Evolutionary conservation across 1,140 invertebrate genomes (phyloP).

Genomic region (Muscidifurax raptorellus): DNA sequence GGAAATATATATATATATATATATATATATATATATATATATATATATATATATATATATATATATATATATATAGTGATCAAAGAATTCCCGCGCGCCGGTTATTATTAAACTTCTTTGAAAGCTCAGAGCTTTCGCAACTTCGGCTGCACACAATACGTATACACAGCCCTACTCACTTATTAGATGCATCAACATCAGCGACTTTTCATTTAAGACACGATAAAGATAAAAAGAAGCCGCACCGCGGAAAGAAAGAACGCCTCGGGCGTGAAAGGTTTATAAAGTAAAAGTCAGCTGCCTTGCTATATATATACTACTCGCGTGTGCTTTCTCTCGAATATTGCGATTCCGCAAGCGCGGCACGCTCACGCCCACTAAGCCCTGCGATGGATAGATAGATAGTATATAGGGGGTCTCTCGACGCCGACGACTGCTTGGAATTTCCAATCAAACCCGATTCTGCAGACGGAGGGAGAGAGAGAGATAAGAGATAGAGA

Average conservation of each 20-base stretch:
- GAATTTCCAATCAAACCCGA: constrained; percentile 38
- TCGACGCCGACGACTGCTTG: background rate
- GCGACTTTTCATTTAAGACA: constrained; percentile 10
- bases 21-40: background rate
- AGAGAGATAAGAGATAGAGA: background rate
- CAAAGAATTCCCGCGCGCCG: background rate
- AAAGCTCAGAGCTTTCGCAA: background rate
- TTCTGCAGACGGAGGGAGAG: background rate
- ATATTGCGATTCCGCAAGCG: constrained; percentile 34
- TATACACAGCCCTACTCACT: background rate
- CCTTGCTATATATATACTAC: no score
- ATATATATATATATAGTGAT: background rate
- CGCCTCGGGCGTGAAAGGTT: constrained; percentile 23
- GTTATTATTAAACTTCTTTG: background rate
- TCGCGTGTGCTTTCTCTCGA: background rate
- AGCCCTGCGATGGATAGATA: background rate
- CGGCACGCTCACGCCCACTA: constrained; percentile 6
- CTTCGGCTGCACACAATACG: no score
- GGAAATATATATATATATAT: background rate
- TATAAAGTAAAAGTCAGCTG: constrained; percentile 35
- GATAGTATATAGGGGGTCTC: background rate
- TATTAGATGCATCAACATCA: background rate
- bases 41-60: background rate
- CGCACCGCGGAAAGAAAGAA: background rate
- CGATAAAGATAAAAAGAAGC: constrained; percentile 3